Conservation (phyloP, 1,140 invertebrate genomes). For the Aphis gossypii region DNA sequence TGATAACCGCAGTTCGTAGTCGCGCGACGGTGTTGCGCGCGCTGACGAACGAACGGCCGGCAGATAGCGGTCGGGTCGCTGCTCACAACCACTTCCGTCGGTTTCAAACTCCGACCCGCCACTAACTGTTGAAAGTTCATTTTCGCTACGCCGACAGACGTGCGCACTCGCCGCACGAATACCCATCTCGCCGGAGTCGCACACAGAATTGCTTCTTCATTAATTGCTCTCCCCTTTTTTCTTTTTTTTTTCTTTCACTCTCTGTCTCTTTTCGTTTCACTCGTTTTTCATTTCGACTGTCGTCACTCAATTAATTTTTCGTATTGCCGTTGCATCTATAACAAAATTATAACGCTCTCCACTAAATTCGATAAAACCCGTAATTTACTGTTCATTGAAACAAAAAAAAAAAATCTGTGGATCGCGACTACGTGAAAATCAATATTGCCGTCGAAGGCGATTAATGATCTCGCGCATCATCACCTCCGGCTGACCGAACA, state of each 20-base stretch:
- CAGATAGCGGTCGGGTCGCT: constrained; percentile 16
- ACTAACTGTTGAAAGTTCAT: constrained; percentile 46
- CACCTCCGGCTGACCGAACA: not conserved
- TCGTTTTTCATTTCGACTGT: not conserved
- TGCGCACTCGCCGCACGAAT: constrained; percentile 44
- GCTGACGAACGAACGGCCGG: too few species aligned
- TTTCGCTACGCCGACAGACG: constrained; percentile 53
- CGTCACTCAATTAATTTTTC: not conserved
- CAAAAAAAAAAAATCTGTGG: not conserved
- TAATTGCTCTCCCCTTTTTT: not conserved
- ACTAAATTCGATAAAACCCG: not conserved
- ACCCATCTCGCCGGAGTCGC: not conserved
- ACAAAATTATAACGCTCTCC: not conserved
- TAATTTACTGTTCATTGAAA: too few species aligned
- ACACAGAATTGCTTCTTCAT: not conserved
- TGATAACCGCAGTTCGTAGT: not conserved
- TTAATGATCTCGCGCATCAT: not conserved
- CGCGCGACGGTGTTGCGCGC: not conserved
- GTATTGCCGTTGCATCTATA: not conserved
- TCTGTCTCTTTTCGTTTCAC: not conserved
- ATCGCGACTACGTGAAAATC: not conserved
- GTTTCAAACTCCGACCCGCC: not conserved
- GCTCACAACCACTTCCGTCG: constrained; percentile 19
- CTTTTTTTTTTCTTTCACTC: not conserved
- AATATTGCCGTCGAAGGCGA: not conserved